A percentile compares a stretch with the other conserved stretches of the same genome.
Evolutionary conservation across 2,888 invertebrate species (phyloP).

Genomic region (Eupithecia dodoneata): DNA sequence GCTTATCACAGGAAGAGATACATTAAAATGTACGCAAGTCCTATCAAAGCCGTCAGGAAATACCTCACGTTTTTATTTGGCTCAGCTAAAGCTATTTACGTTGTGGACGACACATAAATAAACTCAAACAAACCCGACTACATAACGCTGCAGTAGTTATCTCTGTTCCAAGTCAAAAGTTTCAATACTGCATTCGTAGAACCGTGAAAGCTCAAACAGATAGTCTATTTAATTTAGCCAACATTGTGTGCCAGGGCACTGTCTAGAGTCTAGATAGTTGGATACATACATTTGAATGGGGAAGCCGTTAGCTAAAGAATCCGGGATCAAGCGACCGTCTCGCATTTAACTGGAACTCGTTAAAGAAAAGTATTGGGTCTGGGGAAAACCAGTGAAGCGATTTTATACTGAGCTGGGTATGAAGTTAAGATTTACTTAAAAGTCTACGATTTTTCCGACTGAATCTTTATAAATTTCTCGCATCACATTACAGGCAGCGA

Average conservation of each 20-base stretch:
- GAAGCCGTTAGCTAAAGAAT: constrained; percentile 43
- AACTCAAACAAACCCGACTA: constrained; percentile 12
- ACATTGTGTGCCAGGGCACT: constrained; percentile 34
- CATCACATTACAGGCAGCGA: neutral
- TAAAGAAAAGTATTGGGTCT: constrained; percentile 33
- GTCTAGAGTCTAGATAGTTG: constrained; percentile 39
- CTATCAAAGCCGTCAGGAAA: neutral
- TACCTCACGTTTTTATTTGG: neutral
- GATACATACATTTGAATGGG: constrained; percentile 52
- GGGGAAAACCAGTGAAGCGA: constrained; percentile 9
- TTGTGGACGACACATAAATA: constrained; percentile 18
- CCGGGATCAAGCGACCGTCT: constrained; percentile 42
- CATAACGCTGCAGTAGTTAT: constrained; percentile 18
- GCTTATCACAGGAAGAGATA: constrained; percentile 25
- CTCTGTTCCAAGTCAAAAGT: constrained; percentile 28
- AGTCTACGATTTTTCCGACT: neutral
- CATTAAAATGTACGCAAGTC: constrained; percentile 11
- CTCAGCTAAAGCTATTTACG: neutral
- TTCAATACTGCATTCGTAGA: constrained; percentile 22
- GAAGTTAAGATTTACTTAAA: constrained; percentile 1
- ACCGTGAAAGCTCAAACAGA: constrained; percentile 18
- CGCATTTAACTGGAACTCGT: constrained; percentile 44
- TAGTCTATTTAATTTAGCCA: constrained; percentile 31
- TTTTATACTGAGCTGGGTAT: constrained; percentile 7
- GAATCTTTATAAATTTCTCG: neutral